Percentiles rank a stretch among this genome's conserved stretches.
These are phyloP conservation scores for Cichlasoma orientale DNA, from an alignment of 2,797 vertebrate species.

Conservation along the genomic window DNA sequence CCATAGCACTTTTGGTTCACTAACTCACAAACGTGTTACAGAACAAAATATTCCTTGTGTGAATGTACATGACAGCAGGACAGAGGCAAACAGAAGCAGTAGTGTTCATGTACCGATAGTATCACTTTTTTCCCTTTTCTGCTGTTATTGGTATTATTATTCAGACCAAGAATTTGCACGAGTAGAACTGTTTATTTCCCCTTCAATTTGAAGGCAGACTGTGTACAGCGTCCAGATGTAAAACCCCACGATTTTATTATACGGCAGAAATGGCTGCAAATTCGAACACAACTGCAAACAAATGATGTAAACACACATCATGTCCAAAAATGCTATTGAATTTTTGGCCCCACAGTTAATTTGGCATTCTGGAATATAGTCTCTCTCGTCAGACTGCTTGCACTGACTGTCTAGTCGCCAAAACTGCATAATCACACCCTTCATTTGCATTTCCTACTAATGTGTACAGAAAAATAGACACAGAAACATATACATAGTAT, in stretches of 20 bases:
- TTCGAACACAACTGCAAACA: slow-evolving; percentile 10
- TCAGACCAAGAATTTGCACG: background rate
- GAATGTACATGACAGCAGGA: background rate
- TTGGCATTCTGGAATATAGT: background rate
- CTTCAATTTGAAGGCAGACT: background rate
- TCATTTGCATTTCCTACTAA: slow-evolving; percentile 2
- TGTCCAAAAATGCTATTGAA: background rate
- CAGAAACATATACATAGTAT: background rate
- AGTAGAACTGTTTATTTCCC: background rate
- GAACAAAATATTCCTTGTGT: background rate
- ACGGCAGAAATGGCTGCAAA: background rate
- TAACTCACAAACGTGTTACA: background rate
- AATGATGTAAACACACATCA: background rate
- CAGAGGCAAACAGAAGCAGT: background rate
- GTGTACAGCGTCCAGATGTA: background rate
- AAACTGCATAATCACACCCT: background rate
- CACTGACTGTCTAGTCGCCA: background rate
- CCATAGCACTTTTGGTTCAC: background rate
- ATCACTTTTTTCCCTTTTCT: background rate
- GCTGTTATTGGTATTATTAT: background rate
- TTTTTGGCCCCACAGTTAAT: background rate
- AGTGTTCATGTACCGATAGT: background rate
- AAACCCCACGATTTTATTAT: background rate
- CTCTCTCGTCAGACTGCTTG: background rate
- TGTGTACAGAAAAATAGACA: slow-evolving; percentile 12